Evolutionary conservation across 2,888 invertebrate genomes (phyloP).

Genomic region (Noctua janthe): DNA sequence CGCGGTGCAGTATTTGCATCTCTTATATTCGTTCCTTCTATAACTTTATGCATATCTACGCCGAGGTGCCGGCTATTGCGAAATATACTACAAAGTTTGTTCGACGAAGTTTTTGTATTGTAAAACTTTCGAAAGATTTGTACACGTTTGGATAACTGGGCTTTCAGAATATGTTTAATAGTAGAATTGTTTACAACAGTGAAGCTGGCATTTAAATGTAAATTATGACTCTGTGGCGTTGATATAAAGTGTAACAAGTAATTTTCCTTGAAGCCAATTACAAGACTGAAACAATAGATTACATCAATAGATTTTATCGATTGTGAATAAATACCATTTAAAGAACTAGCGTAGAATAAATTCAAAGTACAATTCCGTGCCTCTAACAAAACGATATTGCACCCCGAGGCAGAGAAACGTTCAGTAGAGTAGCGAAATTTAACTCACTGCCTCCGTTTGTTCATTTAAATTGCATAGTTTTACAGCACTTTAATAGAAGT

Average conservation of each 20-base stretch:
- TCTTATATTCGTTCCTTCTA: slow-evolving; percentile 3
- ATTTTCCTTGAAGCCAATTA: background rate
- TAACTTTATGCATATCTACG: slow-evolving; percentile 16
- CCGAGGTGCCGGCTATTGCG: background rate
- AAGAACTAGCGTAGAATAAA: background rate
- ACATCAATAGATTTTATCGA: background rate
- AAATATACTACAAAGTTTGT: background rate
- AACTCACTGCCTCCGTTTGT: slow-evolving; percentile 2
- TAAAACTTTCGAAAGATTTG: background rate
- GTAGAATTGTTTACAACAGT: background rate
- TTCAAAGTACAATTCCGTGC: background rate
- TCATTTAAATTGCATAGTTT: slow-evolving; percentile 6
- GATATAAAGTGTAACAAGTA: background rate
- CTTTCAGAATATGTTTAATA: slow-evolving; percentile 23
- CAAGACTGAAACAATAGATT: too few species aligned
- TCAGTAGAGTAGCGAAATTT: background rate
- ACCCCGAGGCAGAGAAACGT: background rate
- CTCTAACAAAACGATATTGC: slow-evolving; percentile 6
- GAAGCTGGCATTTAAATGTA: background rate
- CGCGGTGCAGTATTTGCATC: background rate
- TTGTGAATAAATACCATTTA: background rate
- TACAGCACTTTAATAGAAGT: background rate
- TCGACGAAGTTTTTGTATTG: slow-evolving; percentile 1
- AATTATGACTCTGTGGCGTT: background rate
- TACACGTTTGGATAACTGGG: background rate